phyloP scores from a whole-genome alignment of 2,888 invertebrate genomes.

The Sisyra terminalis region DNA sequence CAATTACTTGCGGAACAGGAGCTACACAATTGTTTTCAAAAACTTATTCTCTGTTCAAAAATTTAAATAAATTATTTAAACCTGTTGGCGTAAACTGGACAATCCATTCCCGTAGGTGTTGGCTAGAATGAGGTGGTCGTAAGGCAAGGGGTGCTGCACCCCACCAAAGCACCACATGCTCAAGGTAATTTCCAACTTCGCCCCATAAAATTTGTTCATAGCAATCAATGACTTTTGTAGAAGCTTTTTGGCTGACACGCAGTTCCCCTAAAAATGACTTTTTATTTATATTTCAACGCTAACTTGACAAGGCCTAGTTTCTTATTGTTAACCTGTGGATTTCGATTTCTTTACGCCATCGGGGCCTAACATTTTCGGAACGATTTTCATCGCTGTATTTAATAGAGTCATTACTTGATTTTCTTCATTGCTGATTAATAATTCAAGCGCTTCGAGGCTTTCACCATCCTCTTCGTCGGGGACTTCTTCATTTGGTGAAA shows the following conservation, averaged over 20 bases:
- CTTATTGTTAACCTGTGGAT: conserved; percentile 19
- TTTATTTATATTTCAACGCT: neutral
- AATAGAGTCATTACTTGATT: conserved; percentile 45
- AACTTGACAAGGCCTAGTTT: neutral
- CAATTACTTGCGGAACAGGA: conserved; percentile 45
- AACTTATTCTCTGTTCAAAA: neutral
- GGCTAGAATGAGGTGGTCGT: conserved; percentile 42
- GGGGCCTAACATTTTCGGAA: conserved; percentile 40
- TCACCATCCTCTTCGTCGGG: conserved; percentile 22
- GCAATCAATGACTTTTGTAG: conserved; percentile 46
- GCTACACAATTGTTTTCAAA: conserved; percentile 10
- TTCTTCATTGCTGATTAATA: conserved; percentile 48
- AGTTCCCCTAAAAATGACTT: conserved; percentile 29
- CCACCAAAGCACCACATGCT: conserved; percentile 77
- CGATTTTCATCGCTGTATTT: conserved; percentile 37
- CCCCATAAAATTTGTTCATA: conserved; percentile 66
- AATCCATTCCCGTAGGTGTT: conserved; percentile 47
- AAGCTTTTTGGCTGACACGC: conserved; percentile 40
- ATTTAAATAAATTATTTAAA: conserved; percentile 17
- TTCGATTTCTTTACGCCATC: conserved; percentile 41
- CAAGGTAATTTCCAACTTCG: conserved; percentile 61
- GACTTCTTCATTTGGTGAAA: neutral
- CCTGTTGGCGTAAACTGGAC: conserved; percentile 40
- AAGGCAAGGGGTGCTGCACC: conserved; percentile 53
- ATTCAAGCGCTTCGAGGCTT: conserved; percentile 38